Evolutionary conservation across 2,888 invertebrate genomes (phyloP), one percentile per base, ranked within the genome.

Genomic region (Tetranychus truncatus): DNA sequence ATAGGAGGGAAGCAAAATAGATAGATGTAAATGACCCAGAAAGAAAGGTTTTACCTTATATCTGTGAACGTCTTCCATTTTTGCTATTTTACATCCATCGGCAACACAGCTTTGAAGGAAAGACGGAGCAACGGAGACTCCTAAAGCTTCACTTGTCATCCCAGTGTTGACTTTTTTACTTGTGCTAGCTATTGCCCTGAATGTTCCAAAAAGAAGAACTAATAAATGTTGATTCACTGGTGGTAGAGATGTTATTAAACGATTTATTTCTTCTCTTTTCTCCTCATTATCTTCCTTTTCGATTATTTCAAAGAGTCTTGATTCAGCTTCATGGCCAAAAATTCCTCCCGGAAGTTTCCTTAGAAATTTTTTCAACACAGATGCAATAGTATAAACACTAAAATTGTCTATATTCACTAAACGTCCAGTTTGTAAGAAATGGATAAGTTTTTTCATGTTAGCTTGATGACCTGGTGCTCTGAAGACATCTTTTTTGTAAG

Each of bases 381-480:
- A 95, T 76, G 97, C 96, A 81, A 97, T 94, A 45, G 97, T 97
- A 84, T 96, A 95, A 78, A 96, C 94, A 78, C 92, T 93, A 84
- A 92, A 95, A 83, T 94, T 93, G 82, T 92, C 92, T 81, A 93
- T 91, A 84, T 93, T 93, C 76, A 93, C 91, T 79, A 93, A 85
- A 74, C 92, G 87, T 67, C 93, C 93, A 77, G 91, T 89, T 84
- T 92, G 92, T 45, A 93, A 86, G 83, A 93, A 93, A 82, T 92
- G 92, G 80, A 91, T 91, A 66, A 93, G 86, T 82, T 92, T 92
- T 83, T 93, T 93, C 91, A 92, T 92, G 79, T 91, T 91, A 24
- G 91, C 92, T 84, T 94, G 93, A 83, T 95, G 92, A 1, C 95
- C 95, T 1, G 95, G 95, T 74, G 95, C 95, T 77, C 95, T 88